These are phyloP conservation scores for Zhengitettix transpicula DNA, from an alignment of 2,888 invertebrate genomes.

Conservation along the genomic window DNA sequence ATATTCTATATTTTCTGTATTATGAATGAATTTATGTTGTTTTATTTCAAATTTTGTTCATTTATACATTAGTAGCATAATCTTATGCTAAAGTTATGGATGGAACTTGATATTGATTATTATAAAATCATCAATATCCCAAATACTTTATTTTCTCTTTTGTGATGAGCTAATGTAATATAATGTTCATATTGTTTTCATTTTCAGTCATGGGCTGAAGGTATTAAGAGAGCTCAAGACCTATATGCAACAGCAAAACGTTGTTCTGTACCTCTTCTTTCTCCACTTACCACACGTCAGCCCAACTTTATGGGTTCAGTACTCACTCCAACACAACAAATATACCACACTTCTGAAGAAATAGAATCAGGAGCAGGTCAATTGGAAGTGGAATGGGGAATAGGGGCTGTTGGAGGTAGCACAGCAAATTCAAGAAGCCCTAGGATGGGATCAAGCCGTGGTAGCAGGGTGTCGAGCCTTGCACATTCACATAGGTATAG, in stretches of 20 bases:
- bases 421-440: conserved; percentile 22
- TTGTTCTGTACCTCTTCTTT: conserved; percentile 22
- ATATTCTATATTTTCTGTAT: too few relatives aligned
- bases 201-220: conserved; percentile 49
- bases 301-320: conserved; percentile 1
- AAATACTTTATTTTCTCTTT: too few relatives aligned
- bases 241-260: conserved; percentile 45
- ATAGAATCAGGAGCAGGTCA: conserved; percentile 13
- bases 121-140: too few relatives aligned
- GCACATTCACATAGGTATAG: conserved; percentile 52
- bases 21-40: too few relatives aligned
- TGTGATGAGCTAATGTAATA: too few relatives aligned
- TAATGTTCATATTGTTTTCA: background rate
- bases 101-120: too few relatives aligned
- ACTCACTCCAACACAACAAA: background rate
- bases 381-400: background rate
- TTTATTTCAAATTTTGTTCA: too few relatives aligned
- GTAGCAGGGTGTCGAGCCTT: conserved; percentile 50
- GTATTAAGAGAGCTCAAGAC: conserved; percentile 56
- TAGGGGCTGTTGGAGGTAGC: conserved; percentile 7
- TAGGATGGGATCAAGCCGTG: conserved; percentile 31
- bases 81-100: too few relatives aligned
- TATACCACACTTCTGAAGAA: conserved; percentile 6
- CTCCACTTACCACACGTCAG: conserved; percentile 24
- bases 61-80: too few relatives aligned